phyloP scores from a whole-genome alignment of 2,888 invertebrate species.

The Athalia cordata region DNA sequence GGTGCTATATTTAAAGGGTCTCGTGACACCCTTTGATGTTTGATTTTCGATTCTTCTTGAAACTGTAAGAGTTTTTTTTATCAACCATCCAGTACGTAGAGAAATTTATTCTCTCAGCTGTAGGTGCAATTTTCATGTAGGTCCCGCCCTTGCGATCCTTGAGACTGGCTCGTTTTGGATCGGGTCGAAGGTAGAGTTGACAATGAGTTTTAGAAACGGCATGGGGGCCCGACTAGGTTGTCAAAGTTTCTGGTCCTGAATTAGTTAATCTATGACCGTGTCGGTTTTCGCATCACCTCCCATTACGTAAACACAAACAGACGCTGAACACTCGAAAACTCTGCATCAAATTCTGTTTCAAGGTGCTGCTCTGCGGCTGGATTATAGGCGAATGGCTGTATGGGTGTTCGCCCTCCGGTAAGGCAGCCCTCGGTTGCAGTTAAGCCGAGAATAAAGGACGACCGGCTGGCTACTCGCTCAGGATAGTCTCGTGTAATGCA shows the following conservation, averaged over 20 bases:
- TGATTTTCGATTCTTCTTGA: background rate
- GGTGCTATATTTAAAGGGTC: background rate
- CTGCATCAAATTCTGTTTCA: background rate
- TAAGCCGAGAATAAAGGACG: constrained; percentile 39
- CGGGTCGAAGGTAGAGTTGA: background rate
- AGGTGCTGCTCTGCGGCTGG: constrained; percentile 7
- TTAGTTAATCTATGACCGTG: constrained; percentile 41
- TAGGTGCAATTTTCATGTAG: background rate
- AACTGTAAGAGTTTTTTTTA: background rate
- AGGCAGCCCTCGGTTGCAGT: constrained; percentile 30
- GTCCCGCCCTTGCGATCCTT: constrained; percentile 16
- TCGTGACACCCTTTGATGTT: background rate
- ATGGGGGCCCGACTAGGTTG: constrained; percentile 31
- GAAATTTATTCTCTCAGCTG: constrained; percentile 8
- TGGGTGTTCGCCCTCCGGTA: constrained; percentile 2
- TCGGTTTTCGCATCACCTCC: constrained; percentile 38
- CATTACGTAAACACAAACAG: constrained; percentile 42
- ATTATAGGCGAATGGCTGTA: constrained; percentile 23
- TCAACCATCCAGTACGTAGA: background rate
- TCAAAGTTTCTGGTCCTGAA: constrained; percentile 34
- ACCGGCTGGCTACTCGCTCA: constrained; percentile 12
- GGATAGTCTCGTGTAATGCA: constrained; percentile 34
- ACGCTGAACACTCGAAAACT: constrained; percentile 16
- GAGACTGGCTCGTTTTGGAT: constrained; percentile 6
- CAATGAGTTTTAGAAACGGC: background rate